Evolutionary conservation across 2,797 vertebrate species (phyloP).

Genomic region (Falco peregrinus): DNA sequence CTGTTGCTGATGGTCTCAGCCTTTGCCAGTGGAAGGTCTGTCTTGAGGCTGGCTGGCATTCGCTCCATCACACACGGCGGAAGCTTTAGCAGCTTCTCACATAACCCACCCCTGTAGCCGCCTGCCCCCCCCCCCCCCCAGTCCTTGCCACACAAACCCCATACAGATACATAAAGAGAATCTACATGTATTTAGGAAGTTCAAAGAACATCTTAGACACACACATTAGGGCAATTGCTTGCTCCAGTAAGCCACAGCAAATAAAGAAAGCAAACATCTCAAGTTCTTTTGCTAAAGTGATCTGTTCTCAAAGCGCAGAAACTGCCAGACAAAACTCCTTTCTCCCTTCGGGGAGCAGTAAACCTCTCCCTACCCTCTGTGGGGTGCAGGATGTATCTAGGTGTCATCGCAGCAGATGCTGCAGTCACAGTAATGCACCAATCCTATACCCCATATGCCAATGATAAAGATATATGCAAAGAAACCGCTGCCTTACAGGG

Average conservation of each 20-base stretch:
- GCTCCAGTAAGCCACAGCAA: neutral
- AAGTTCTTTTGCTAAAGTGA: neutral
- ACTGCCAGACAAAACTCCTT: neutral
- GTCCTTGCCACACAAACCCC: too few relatives aligned
- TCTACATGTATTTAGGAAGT: neutral
- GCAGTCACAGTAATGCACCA: neutral
- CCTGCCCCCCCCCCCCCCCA: too few relatives aligned
- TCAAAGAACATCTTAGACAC: neutral
- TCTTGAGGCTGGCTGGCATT: too few relatives aligned
- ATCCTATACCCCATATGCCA: too few relatives aligned
- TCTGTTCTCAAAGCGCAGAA: neutral
- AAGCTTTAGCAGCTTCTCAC: too few relatives aligned
- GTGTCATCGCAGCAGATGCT: rapidly evolving
- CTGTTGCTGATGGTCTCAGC: too few relatives aligned
- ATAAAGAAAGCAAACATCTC: neutral
- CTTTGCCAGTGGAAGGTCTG: too few relatives aligned
- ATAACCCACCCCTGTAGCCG: too few relatives aligned
- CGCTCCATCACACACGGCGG: too few relatives aligned
- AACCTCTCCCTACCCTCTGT: neutral
- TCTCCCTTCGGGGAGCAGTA: neutral
- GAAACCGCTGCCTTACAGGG: neutral
- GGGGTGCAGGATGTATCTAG: rapidly evolving
- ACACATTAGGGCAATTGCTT: neutral
- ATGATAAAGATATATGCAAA: neutral
- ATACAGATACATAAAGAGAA: neutral